phyloP scores from a whole-genome alignment of 2,113 vertebrate genomes.

The Nannobrachium achirus region DNA sequence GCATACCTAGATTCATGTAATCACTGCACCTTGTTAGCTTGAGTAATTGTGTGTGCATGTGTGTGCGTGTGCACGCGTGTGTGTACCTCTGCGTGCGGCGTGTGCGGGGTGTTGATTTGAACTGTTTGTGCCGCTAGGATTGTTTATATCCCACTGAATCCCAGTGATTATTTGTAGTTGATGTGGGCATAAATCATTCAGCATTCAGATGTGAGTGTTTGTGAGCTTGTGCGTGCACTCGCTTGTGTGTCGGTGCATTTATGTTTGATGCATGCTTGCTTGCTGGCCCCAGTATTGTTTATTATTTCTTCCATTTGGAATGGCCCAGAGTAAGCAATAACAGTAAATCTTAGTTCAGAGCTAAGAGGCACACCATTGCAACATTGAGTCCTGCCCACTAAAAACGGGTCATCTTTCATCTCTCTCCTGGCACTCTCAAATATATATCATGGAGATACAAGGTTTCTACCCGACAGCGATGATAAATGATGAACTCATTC shows the following conservation, averaged over 20 bases:
- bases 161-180: constrained; percentile 46
- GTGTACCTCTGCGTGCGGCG: neutral
- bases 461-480: too few relatives aligned
- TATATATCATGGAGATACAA: too few relatives aligned
- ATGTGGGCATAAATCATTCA: constrained; percentile 33
- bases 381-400: too few relatives aligned
- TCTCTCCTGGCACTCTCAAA: too few relatives aligned
- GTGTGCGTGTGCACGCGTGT: neutral
- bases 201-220: constrained; percentile 20
- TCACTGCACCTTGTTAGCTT: neutral
- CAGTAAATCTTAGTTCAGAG: too few relatives aligned
- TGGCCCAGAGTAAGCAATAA: too few relatives aligned
- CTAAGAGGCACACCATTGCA: too few relatives aligned
- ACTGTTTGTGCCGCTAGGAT: constrained; percentile 24
- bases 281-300: constrained; percentile 43
- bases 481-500: too few relatives aligned
- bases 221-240: constrained; percentile 25
- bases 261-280: constrained; percentile 31
- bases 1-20: constrained; percentile 12
- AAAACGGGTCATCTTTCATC: too few relatives aligned
- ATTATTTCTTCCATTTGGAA: constrained; percentile 18
- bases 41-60: constrained; percentile 3
- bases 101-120: neutral
- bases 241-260: constrained; percentile 24
- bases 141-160: constrained; percentile 46